Conservation (phyloP, 2,888 invertebrate genomes). For the Tryphoninae sp. region DNA sequence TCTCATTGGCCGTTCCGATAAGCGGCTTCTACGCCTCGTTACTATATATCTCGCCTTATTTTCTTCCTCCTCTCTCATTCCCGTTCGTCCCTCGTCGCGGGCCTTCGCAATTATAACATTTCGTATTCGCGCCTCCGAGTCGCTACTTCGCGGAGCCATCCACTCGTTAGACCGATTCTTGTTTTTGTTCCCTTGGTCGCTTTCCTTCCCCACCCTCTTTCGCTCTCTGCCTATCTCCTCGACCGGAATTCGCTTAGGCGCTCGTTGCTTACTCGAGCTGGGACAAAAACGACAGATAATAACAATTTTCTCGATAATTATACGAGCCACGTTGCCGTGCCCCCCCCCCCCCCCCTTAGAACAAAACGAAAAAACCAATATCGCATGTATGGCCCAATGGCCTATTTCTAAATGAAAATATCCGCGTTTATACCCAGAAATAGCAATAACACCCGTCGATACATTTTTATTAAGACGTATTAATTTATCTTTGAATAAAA, state of each 20-base stretch:
- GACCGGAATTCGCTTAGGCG: background rate
- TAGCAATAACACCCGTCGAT: too few relatives aligned
- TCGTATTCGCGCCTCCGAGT: conserved; percentile 37
- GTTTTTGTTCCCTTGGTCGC: conserved; percentile 13
- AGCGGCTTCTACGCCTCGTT: conserved; percentile 51
- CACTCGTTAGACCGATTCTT: conserved; percentile 34
- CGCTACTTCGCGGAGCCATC: background rate
- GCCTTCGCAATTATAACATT: conserved; percentile 56
- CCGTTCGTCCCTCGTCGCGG: conserved; percentile 17
- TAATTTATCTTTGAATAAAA: too few relatives aligned
- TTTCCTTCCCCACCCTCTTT: conserved; percentile 20
- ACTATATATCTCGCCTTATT: conserved; percentile 58
- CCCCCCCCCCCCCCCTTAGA: too few relatives aligned
- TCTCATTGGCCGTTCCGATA: conserved; percentile 57
- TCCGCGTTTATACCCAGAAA: too few relatives aligned
- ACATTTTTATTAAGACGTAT: too few relatives aligned
- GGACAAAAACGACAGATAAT: conserved; percentile 54
- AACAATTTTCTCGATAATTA: conserved; percentile 58
- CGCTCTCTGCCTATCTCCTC: conserved; percentile 16
- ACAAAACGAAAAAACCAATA: conserved; percentile 18
- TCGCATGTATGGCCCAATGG: background rate
- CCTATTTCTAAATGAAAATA: too few relatives aligned
- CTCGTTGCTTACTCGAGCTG: conserved; percentile 35
- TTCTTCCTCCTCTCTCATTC: conserved; percentile 43
- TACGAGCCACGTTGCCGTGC: conserved; percentile 27